These are phyloP conservation scores for Charanyca ferruginea DNA, from an alignment of 2,888 invertebrate genomes.

Conservation along the genomic window DNA sequence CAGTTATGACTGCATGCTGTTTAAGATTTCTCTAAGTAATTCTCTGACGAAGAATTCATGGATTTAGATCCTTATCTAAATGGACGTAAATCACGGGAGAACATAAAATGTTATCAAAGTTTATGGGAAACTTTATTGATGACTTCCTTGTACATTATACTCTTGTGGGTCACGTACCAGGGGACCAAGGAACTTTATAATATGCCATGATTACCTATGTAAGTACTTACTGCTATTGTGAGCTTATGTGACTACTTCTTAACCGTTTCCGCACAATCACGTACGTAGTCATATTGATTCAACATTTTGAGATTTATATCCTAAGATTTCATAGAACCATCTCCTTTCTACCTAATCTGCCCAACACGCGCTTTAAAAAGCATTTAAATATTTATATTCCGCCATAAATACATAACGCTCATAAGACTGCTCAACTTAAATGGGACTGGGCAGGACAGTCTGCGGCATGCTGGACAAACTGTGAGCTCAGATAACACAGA, in stretches of 20 bases:
- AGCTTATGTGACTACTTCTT: not conserved
- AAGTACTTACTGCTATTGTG: not conserved
- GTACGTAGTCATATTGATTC: too few relatives aligned
- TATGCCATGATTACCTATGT: not conserved
- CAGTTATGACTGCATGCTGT: constrained; percentile 17
- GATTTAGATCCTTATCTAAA: constrained; percentile 37
- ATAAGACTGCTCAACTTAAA: too few relatives aligned
- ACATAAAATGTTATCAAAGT: constrained; percentile 53
- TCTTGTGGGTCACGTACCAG: constrained; percentile 22
- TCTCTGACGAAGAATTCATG: constrained; percentile 1
- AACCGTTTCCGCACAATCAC: not conserved
- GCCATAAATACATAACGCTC: not conserved
- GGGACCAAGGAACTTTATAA: constrained; percentile 33
- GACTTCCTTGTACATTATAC: constrained; percentile 40
- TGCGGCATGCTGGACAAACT: too few relatives aligned
- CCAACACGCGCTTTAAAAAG: constrained; percentile 9
- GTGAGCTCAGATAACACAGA: too few relatives aligned
- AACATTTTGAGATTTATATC: not conserved
- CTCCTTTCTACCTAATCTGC: too few relatives aligned
- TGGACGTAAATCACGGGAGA: constrained; percentile 27
- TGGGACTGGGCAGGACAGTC: too few relatives aligned
- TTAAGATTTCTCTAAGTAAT: not conserved
- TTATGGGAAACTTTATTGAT: constrained; percentile 40
- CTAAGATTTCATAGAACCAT: not conserved
- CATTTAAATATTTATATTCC: constrained; percentile 3